phyloP scores from a whole-genome alignment of 2,888 invertebrate genomes.

The Lasioglossum malachurum region DNA sequence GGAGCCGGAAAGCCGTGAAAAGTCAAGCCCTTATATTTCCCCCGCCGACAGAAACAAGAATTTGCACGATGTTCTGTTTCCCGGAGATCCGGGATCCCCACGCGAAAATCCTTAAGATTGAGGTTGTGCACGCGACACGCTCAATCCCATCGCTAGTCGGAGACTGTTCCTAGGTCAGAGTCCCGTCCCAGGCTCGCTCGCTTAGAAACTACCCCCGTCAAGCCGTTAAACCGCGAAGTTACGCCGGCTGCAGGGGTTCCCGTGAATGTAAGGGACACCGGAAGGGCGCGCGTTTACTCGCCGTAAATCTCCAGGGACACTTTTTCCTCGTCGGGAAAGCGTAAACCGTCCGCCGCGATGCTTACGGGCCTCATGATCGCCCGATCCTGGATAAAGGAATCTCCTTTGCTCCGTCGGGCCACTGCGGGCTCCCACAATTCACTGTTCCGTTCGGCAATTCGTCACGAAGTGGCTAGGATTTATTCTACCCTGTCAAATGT shows the following conservation, averaged over 20 bases:
- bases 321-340: conserved; percentile 19
- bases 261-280: conserved; percentile 39
- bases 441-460: background rate
- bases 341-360: conserved; percentile 42
- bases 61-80: conserved; percentile 7
- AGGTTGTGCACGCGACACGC: background rate
- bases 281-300: conserved; percentile 54
- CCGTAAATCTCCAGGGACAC: conserved; percentile 53
- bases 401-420: background rate
- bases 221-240: conserved; percentile 66
- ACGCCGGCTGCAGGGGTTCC: conserved; percentile 36
- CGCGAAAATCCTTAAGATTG: background rate
- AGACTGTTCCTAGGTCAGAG: background rate
- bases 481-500: background rate
- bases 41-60: background rate
- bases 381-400: conserved; percentile 7
- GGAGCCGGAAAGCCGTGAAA: background rate
- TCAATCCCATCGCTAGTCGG: conserved; percentile 17
- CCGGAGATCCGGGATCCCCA: background rate
- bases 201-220: conserved; percentile 63
- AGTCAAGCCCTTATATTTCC: background rate
- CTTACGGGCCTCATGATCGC: conserved; percentile 41
- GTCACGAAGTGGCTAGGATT: background rate
- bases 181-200: conserved; percentile 27
- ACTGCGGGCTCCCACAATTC: background rate